Percentiles rank a stretch among this genome's conserved stretches.
Conservation (phyloP, 2,888 invertebrate species). For the Villa cingulata region DNA sequence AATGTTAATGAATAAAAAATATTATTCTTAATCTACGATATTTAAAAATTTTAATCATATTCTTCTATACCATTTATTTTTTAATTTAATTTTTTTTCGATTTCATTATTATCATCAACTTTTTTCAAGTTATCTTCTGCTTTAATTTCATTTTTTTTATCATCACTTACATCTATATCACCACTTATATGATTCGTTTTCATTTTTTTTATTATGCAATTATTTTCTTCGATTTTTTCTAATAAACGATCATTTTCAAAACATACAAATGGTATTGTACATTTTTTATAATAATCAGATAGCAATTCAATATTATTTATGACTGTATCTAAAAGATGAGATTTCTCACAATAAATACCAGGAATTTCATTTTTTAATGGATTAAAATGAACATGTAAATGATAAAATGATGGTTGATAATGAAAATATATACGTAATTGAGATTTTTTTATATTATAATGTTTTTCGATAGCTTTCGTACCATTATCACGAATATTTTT, state of each 20-base stretch:
- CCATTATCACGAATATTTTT: constrained; percentile 67
- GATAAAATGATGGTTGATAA: constrained; percentile 95
- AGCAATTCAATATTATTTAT: constrained; percentile 79
- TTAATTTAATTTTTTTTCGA: too few species aligned
- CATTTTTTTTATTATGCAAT: neutral
- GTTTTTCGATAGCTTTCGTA: constrained; percentile 58
- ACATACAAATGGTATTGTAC: constrained; percentile 66
- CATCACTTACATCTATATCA: too few species aligned
- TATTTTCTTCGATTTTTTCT: neutral
- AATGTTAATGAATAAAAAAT: too few species aligned
- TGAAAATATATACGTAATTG: constrained; percentile 78
- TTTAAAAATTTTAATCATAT: too few species aligned
- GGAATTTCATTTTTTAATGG: constrained; percentile 65
- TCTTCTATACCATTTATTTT: too few species aligned
- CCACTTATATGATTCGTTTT: too few species aligned
- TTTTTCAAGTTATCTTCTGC: too few species aligned
- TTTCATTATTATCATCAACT: too few species aligned
- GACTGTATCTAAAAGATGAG: constrained; percentile 76
- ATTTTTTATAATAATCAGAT: constrained; percentile 70
- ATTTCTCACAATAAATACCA: constrained; percentile 69
- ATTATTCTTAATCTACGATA: too few species aligned
- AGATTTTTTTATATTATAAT: constrained; percentile 54
- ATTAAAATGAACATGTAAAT: constrained; percentile 89
- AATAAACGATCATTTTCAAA: constrained; percentile 48
- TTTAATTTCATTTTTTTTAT: constrained; percentile 3